Base-by-base conservation (phyloP, 2,888 invertebrate genomes). In the Lamellibrachia columna region DNA sequence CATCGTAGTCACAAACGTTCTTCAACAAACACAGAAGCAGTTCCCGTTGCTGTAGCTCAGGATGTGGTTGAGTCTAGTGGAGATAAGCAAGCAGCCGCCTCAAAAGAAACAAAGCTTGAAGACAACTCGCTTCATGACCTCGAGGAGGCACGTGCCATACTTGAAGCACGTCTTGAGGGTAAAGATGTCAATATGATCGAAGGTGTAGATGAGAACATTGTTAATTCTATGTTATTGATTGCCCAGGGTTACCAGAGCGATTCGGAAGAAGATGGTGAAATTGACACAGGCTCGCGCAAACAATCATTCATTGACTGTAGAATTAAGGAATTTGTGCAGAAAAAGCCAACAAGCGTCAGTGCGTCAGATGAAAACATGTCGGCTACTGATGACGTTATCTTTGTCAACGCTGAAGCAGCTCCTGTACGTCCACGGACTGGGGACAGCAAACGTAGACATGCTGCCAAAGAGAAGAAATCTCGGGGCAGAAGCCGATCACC, bases 261-360 rank as follows among this genome's bases (percentile, higher is more conserved):
- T n/a, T 96, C 96, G 0, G 96, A 96, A 93, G 96, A 96, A 93
- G 96, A 96, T 91, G 96, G 96, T 6, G 96, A 96, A 92, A 95
- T 96, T 8, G 96, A 96, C 90, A 94, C 95, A 93, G 95, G 95
- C 28, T 92, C 92, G n/a, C 93, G 92, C 52, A 93, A 93, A 58
- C 90, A 92, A 90, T 91, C 58, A 15, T 92, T 91, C 90, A 93
- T 94, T 15, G 92, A 94, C 11, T 55, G 90, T 3, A 93, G 93
- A 52, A 92, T 93, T 8, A 92, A 92, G 90, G 92, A 93, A 90
- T 91, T 93, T 60, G 92, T 40, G 75, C 75, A 75, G 75, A 55
- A 93, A 92, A 90, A 40, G 28, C 0, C 75, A 52, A 7, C 91
- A n/a, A 91, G 53, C 11, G 40, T 91, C 22, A 75, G 75, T 75